A percentile compares a stretch with the other conserved stretches of the same genome.
Conservation (phyloP, 2,113 vertebrate genomes). For the Xiphophorus maculatus region DNA sequence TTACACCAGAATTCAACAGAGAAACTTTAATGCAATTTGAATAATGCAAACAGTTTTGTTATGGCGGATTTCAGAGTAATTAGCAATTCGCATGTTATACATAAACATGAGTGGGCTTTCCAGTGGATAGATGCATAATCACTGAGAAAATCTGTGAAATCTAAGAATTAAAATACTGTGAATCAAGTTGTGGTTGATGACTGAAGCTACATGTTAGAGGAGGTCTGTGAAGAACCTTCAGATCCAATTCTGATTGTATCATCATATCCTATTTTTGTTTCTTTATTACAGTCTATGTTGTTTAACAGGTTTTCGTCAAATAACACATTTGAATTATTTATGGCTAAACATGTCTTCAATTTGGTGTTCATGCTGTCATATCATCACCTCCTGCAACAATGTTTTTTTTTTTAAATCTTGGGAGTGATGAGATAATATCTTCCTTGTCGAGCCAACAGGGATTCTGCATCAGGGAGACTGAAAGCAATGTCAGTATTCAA, state of each 20-base stretch:
- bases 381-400: not conserved
- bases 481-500: not conserved
- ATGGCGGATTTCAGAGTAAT: not conserved
- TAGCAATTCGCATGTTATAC: not conserved
- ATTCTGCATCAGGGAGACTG: not conserved
- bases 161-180: no score
- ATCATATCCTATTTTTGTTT: not conserved
- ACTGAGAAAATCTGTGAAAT: no score
- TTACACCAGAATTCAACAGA: no score
- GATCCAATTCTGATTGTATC: not conserved
- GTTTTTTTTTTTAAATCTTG: not conserved
- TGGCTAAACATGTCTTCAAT: not conserved
- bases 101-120: not conserved
- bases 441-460: not conserved
- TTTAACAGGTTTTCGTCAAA: not conserved
- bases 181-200: no score
- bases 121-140: not conserved
- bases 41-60: not conserved
- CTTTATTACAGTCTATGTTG: not conserved
- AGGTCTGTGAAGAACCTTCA: no score
- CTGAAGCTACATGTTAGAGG: no score
- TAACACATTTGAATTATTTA: not conserved
- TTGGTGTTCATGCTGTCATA: not conserved
- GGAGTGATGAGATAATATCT: no score
- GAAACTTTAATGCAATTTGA: not conserved